A percentile compares a stretch with the other conserved stretches of the same genome.
phyloP scores from a whole-genome alignment of 2,888 invertebrate species.

The Megaustenia siamemsis region DNA sequence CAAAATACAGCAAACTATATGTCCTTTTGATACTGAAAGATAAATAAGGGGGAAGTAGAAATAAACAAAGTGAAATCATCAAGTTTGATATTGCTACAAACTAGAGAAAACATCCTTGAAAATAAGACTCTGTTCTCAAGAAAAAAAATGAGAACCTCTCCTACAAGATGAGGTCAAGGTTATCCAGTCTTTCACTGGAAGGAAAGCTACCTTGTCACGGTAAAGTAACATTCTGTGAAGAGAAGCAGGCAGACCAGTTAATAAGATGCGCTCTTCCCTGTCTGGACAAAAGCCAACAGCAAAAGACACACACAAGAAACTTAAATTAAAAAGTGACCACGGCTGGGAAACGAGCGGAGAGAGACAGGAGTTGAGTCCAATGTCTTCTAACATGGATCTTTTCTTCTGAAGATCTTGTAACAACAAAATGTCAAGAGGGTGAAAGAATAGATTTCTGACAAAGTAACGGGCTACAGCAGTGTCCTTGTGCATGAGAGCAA shows the following conservation, averaged over 20 bases:
- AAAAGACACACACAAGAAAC: constrained; percentile 8
- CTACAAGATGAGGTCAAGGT: background rate
- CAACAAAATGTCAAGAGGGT: constrained; percentile 4
- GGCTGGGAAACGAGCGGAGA: background rate
- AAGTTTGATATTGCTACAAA: too few species aligned
- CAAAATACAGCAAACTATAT: too few species aligned
- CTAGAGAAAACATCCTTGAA: too few species aligned
- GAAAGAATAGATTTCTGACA: constrained; percentile 8
- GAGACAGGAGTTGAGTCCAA: background rate
- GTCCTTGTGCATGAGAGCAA: constrained; percentile 13
- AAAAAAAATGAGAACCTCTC: too few species aligned
- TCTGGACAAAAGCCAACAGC: background rate
- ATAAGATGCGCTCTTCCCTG: background rate
- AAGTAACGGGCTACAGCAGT: background rate
- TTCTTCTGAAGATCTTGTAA: background rate
- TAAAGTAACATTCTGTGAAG: background rate
- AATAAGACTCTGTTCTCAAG: too few species aligned
- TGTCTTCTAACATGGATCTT: background rate
- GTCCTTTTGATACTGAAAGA: too few species aligned
- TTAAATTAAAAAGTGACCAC: constrained; percentile 15
- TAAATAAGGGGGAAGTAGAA: too few species aligned
- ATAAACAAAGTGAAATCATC: too few species aligned
- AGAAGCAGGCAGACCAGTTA: background rate
- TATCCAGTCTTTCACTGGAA: constrained; percentile 10
- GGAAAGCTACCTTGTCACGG: background rate